Conservation (phyloP, 1,140 invertebrate species). For the Tenebrio molitor region DNA sequence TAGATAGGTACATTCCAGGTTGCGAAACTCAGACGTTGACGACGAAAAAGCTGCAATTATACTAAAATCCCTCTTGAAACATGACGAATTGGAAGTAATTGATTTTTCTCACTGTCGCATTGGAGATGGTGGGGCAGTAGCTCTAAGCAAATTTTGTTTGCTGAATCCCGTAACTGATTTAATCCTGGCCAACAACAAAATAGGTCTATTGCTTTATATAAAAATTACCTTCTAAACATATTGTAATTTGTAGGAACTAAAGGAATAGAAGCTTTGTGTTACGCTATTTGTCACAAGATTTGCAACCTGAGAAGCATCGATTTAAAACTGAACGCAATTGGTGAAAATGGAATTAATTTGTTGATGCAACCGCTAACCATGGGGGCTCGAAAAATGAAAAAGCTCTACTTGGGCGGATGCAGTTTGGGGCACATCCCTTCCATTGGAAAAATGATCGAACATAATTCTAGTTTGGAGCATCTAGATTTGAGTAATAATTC, state of each 20-base stretch:
- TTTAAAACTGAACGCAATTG: constrained; percentile 42
- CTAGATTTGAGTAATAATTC: constrained; percentile 41
- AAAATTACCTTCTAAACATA: too few species aligned
- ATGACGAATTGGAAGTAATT: constrained; percentile 64
- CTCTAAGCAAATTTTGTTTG: constrained; percentile 67
- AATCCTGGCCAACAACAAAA: constrained; percentile 67
- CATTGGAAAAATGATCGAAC: constrained; percentile 35
- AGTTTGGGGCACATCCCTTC: not conserved
- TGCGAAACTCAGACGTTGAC: constrained; percentile 68
- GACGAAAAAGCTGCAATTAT: constrained; percentile 68
- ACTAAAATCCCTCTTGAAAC: constrained; percentile 66
- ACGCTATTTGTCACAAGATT: constrained; percentile 3
- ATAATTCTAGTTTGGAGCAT: constrained; percentile 28
- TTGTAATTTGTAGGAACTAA: constrained; percentile 43
- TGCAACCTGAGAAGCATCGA: constrained; percentile 9
- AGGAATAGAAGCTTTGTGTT: constrained; percentile 45
- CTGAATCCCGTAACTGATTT: constrained; percentile 66
- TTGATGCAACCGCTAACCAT: constrained; percentile 40
- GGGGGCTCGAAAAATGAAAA: constrained; percentile 33
- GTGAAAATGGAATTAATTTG: constrained; percentile 31
- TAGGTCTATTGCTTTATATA: too few species aligned
- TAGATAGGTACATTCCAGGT: constrained; percentile 62
- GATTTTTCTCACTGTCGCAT: constrained; percentile 70
- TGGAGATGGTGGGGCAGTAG: constrained; percentile 66
- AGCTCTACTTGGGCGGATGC: constrained; percentile 36